Percentiles rank a stretch among this genome's conserved stretches.
Evolutionary conservation across 1,140 invertebrate species (phyloP).

Genomic region (Theocolax elegans): DNA sequence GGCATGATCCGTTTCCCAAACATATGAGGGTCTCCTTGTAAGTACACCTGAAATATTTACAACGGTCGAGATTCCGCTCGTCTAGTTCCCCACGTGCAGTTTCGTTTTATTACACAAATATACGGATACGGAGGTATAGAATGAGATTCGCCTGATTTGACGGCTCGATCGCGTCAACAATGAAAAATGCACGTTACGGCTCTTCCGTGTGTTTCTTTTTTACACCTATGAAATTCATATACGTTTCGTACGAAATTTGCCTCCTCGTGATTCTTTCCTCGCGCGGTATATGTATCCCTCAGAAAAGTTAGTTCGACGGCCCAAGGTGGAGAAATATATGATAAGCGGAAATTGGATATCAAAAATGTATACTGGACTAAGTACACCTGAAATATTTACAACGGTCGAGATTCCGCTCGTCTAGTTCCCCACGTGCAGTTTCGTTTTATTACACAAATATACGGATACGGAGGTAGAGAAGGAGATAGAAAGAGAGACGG

Average conservation of each 20-base stretch:
- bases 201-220: background rate
- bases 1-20: too few relatives aligned
- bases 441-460: constrained; percentile 5
- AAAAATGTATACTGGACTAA: constrained; percentile 59
- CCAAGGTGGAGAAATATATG: constrained; percentile 19
- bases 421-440: background rate
- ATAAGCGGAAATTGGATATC: constrained; percentile 57
- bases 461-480: background rate
- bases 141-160: constrained; percentile 19
- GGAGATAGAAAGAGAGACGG: background rate
- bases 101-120: constrained; percentile 18
- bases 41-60: constrained; percentile 60
- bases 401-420: constrained; percentile 34
- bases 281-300: background rate
- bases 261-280: background rate
- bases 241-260: background rate
- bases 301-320: background rate
- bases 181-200: background rate
- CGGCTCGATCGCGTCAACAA: constrained; percentile 5
- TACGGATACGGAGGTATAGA: background rate
- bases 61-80: constrained; percentile 35
- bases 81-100: background rate
- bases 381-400: constrained; percentile 59
- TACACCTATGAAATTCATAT: background rate
- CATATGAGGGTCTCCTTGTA: too few relatives aligned